Evolutionary conservation across 2,113 vertebrate species (phyloP).

Genomic region (Plectropomus leopardus): DNA sequence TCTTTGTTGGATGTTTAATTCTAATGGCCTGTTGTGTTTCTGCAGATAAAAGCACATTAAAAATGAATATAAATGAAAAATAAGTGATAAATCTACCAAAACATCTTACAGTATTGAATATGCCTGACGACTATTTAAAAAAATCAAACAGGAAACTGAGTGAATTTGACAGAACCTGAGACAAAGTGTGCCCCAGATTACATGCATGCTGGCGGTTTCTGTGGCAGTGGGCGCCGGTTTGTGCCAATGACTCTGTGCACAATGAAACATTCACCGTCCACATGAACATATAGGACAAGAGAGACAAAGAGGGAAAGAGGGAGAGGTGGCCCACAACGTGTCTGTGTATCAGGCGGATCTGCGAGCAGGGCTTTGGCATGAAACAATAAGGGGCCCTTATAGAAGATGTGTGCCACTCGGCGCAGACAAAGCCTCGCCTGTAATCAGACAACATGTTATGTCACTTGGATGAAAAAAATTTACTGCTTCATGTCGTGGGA

Average conservation of each 20-base stretch:
- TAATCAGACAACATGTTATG: slow-evolving; percentile 58
- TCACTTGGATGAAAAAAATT: slow-evolving; percentile 46
- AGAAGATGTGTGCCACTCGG: slow-evolving; percentile 51
- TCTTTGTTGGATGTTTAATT: not conserved
- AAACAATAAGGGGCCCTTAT: slow-evolving; percentile 70
- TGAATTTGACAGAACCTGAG: slow-evolving; percentile 16
- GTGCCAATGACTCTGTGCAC: slow-evolving; percentile 56
- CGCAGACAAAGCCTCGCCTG: slow-evolving; percentile 70
- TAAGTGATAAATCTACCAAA: too few relatives aligned
- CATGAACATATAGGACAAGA: slow-evolving; percentile 53
- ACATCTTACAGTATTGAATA: too few relatives aligned
- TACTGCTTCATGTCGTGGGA: slow-evolving; percentile 44
- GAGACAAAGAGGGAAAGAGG: slow-evolving; percentile 46
- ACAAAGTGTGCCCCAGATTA: slow-evolving; percentile 28
- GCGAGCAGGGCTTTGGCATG: slow-evolving; percentile 40
- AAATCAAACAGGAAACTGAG: slow-evolving; percentile 41
- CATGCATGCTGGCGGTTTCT: slow-evolving; percentile 31
- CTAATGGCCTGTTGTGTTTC: not conserved
- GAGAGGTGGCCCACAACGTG: slow-evolving; percentile 45
- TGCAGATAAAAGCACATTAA: not conserved
- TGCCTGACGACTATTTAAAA: not conserved
- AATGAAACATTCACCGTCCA: slow-evolving; percentile 65
- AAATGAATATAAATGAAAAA: not conserved
- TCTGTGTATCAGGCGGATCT: slow-evolving; percentile 52
- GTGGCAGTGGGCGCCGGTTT: slow-evolving; percentile 43